Conservation (phyloP, 2,113 vertebrate species). For the Naja naja region DNA sequence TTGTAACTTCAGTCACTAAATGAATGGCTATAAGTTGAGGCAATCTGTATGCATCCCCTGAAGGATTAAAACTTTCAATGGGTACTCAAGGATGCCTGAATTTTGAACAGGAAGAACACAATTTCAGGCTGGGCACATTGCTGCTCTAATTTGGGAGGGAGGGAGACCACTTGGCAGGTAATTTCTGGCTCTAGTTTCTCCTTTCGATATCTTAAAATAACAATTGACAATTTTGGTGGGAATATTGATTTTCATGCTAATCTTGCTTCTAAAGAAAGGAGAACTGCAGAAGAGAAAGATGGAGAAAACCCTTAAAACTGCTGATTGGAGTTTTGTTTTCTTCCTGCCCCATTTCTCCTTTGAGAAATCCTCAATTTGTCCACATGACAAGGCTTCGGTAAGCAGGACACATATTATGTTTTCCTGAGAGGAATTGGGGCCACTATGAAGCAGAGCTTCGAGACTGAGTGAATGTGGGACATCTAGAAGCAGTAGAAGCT, state of each 20-base stretch:
- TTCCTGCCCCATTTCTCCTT: neutral
- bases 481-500: neutral
- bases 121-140: neutral
- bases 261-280: neutral
- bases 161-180: neutral
- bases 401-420: neutral
- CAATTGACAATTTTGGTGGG: neutral
- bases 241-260: neutral
- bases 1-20: neutral
- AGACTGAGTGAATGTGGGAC: neutral
- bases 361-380: neutral
- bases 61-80: neutral
- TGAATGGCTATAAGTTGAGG: neutral
- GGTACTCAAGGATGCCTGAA: neutral
- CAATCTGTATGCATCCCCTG: neutral
- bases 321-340: neutral
- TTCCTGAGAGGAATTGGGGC: neutral
- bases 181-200: neutral
- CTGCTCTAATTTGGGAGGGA: neutral
- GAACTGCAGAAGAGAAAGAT: neutral
- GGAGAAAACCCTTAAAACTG: neutral
- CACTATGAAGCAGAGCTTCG: neutral
- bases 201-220: neutral
- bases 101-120: neutral
- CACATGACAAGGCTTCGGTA: neutral